Conservation (phyloP, 2,113 vertebrate species). For the Dinomys branickii region DNA sequence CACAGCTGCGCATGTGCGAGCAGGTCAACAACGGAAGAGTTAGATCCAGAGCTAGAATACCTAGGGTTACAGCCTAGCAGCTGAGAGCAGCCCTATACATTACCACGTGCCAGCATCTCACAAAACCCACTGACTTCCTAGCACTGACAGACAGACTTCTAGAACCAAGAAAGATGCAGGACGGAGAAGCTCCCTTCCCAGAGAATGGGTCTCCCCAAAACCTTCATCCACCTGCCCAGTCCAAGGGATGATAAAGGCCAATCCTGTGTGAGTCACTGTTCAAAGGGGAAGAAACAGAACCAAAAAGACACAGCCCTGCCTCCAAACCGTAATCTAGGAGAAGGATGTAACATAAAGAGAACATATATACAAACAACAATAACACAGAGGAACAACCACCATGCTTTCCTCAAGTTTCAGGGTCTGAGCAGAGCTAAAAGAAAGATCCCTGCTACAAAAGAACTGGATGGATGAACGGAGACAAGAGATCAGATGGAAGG, state of each 20-base stretch:
- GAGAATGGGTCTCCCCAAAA: neutral
- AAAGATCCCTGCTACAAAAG: neutral
- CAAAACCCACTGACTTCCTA: neutral
- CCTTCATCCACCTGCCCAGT: neutral
- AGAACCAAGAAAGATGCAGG: slow-evolving; percentile 31
- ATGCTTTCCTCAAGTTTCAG: neutral
- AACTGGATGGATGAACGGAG: neutral
- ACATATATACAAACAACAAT: neutral
- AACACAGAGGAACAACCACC: neutral
- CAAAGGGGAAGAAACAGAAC: neutral
- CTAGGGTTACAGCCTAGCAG: neutral
- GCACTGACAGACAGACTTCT: neutral
- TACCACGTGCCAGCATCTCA: neutral
- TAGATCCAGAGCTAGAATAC: neutral
- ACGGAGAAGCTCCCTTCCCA: neutral
- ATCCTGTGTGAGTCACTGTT: neutral
- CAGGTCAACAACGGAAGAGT: neutral
- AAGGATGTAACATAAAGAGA: neutral
- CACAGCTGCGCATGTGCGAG: neutral
- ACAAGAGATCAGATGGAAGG: neutral
- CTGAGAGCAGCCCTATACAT: neutral
- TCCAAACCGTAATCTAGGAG: neutral
- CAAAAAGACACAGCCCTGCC: neutral
- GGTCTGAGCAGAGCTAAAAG: neutral
- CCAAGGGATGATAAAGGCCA: neutral